phyloP scores from a whole-genome alignment of 2,113 vertebrate species.

The Dinomys branickii region DNA sequence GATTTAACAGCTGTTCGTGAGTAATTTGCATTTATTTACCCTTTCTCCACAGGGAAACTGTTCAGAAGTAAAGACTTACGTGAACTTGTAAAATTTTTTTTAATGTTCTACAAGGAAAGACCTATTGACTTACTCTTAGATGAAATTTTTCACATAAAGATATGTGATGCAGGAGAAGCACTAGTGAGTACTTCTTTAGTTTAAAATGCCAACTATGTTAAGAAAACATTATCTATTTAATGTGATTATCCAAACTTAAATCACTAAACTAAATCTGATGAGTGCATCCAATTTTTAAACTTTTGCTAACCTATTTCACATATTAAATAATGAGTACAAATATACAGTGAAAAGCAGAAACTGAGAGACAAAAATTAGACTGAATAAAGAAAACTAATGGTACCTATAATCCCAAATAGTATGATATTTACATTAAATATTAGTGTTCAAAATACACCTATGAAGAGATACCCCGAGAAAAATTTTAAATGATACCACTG shows the following conservation, averaged over 20 bases:
- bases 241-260: conserved; percentile 17
- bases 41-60: conserved; percentile 86
- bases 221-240: not conserved
- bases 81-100: conserved; percentile 85
- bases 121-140: conserved; percentile 88
- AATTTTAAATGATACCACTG: not conserved
- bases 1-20: not conserved
- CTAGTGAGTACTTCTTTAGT: conserved; percentile 83
- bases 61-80: conserved; percentile 87
- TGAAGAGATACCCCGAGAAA: not conserved
- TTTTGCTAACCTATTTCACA: not conserved
- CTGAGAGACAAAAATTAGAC: not conserved
- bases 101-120: conserved; percentile 90
- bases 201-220: conserved; percentile 42
- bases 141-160: conserved; percentile 86
- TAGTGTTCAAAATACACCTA: not conserved
- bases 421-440: conserved; percentile 4
- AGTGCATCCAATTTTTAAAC: not conserved
- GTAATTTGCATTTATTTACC: conserved; percentile 64
- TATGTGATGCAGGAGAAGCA: conserved; percentile 84
- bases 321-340: not conserved
- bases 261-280: not conserved
- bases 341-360: not conserved
- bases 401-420: not conserved
- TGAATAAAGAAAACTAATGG: not conserved